Conservation (phyloP, 2,113 vertebrate species). For the Coturnix japonica region DNA sequence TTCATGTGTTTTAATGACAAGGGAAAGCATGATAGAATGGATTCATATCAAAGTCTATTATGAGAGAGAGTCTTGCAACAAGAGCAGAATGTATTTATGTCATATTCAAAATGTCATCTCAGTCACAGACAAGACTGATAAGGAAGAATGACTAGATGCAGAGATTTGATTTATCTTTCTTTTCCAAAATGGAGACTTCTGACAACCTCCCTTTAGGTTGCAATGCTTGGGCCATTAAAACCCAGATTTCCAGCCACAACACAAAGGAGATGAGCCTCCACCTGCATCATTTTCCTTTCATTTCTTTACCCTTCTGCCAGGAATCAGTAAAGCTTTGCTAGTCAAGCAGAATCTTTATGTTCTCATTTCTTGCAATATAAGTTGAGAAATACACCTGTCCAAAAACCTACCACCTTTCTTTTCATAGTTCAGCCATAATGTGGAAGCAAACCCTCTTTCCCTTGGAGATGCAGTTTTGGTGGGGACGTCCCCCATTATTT, state of each 20-base stretch:
- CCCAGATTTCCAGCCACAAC: neutral
- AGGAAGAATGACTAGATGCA: neutral
- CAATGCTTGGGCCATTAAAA: neutral
- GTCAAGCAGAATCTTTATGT: neutral
- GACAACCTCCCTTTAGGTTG: neutral
- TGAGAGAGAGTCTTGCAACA: conserved; percentile 16
- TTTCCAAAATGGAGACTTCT: neutral
- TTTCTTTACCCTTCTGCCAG: neutral
- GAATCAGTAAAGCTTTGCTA: neutral
- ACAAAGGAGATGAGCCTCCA: neutral
- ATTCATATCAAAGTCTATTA: conserved; percentile 30
- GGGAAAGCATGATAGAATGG: neutral
- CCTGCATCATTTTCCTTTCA: neutral
- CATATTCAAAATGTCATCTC: conserved; percentile 37
- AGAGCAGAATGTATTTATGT: conserved; percentile 27
- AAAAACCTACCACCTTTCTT: neutral
- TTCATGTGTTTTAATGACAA: neutral
- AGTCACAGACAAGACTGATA: conserved; percentile 26
- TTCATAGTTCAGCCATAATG: neutral
- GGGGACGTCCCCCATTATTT: neutral
- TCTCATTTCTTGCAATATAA: neutral
- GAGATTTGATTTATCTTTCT: conserved; percentile 12
- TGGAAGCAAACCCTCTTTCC: neutral
- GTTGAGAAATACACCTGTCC: neutral
- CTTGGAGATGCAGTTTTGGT: neutral